Conservation (phyloP, 2,888 invertebrate species). For the Orthosia gothica region DNA sequence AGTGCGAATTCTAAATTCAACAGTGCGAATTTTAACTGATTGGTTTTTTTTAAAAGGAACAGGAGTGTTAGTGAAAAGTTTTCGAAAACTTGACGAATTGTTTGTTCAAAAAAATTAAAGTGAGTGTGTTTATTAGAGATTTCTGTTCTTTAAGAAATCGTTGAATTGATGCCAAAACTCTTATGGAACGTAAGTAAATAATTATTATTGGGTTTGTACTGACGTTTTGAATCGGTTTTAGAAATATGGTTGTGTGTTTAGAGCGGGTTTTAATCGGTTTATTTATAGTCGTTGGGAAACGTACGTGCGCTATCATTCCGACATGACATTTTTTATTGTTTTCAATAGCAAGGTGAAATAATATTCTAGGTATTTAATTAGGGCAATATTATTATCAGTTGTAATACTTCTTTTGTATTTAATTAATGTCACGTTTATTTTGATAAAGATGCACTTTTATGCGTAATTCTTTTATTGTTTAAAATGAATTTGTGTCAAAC, state of each 20-base stretch:
- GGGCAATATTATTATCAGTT: neutral
- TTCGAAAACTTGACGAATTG: constrained; percentile 44
- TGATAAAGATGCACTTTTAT: neutral
- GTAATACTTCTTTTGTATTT: neutral
- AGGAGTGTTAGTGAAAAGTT: constrained; percentile 42
- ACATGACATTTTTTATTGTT: constrained; percentile 15
- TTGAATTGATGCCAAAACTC: constrained; percentile 67
- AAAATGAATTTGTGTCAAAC: too few species aligned
- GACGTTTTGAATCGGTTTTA: constrained; percentile 48
- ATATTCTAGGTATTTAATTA: constrained; percentile 11
- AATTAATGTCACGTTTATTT: neutral
- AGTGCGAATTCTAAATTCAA: neutral
- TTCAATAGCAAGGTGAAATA: neutral
- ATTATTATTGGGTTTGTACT: constrained; percentile 52
- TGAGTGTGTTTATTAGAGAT: constrained; percentile 59
- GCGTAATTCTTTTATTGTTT: neutral
- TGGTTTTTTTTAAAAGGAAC: neutral
- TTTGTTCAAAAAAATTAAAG: constrained; percentile 49
- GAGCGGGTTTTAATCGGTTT: constrained; percentile 21
- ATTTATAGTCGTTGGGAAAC: constrained; percentile 44
- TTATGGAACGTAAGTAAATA: constrained; percentile 65
- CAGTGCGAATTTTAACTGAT: neutral
- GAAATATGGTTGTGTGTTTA: constrained; percentile 40
- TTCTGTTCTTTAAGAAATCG: constrained; percentile 69
- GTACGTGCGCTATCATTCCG: constrained; percentile 54